Base-by-base conservation (phyloP, 2,888 invertebrate genomes). In the Baccha elongata region DNA sequence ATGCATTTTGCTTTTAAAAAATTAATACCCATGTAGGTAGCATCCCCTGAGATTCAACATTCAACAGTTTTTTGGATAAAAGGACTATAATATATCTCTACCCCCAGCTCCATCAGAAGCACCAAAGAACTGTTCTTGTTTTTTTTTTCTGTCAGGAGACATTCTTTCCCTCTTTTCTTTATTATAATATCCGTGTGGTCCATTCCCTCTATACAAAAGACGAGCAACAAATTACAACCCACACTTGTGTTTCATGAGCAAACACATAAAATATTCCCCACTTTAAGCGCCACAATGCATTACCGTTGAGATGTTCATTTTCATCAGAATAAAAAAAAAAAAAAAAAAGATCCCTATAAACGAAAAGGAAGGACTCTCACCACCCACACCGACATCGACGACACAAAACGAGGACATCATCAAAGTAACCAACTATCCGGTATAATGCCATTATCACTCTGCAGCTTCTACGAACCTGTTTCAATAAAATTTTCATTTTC, bases 281-380 rank as follows among this genome's bases (percentile, higher is more conserved):
- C 44, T 26, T 50, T 19, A 15, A 60, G 60, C 42, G n/a, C 8
- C 40, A 64, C 44, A 60, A 53, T 81, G 67, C 81, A 81, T 71
- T 76, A 72, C 48, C 53, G 67, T 23, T 44, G 76, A 67, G 62
- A 62, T 72, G 71, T 81, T 71, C 71, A 76, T 67, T 76, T 60
- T 81, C 71, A 65, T 71, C 65, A 50, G 62, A 58, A 46, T 10
- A 23, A 46, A 55, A 55, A 73, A 67, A 40, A 53, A 23, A 40
- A 3, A n/a, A 3, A 11, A 6, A 10, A 40, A 11, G 26, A n/a
- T n/a, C n/a, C n/a, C n/a, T 15, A 8, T n/a, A 23, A 29, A n/a
- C n/a, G n/a, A n/a, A n/a, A n/a, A n/a, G n/a, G n/a, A n/a, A 42
- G 64, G 11, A 26, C 65, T 15, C 29, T 29, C 26, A 10, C 17